A percentile compares a stretch with the other conserved stretches of the same genome.
Evolutionary conservation across 2,888 invertebrate genomes (phyloP).

Genomic region (Macropis europaea): DNA sequence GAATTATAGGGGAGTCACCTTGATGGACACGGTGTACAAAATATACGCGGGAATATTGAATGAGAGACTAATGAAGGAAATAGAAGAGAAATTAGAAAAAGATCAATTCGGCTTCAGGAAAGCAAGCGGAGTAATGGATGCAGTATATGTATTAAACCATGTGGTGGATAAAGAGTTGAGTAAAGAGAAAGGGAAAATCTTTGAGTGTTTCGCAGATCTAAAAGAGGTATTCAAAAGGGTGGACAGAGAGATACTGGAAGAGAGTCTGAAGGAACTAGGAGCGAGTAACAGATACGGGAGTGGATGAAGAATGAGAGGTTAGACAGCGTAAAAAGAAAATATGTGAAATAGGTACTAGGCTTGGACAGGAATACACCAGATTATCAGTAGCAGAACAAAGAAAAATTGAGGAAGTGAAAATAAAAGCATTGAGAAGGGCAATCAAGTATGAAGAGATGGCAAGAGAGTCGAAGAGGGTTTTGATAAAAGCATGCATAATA

Average conservation of each 20-base stretch:
- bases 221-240: background rate
- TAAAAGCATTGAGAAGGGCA: background rate
- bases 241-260: background rate
- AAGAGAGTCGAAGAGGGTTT: background rate
- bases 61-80: no score
- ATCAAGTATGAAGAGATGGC: background rate
- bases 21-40: no score
- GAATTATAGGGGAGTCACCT: no score
- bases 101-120: no score
- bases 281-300: background rate
- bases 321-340: background rate
- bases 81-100: background rate
- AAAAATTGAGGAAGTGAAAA: background rate
- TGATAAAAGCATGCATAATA: background rate
- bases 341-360: background rate
- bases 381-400: background rate
- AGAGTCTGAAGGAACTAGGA: background rate
- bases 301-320: background rate
- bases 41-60: no score
- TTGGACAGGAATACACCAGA: conserved; percentile 1
- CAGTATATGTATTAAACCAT: no score
- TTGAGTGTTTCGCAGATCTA: no score
- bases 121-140: no score
- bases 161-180: no score
- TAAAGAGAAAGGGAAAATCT: no score